Percentiles rank a stretch among this genome's conserved stretches.
phyloP scores from a whole-genome alignment of 2,888 invertebrate species.

The Podabrus alpinus region DNA sequence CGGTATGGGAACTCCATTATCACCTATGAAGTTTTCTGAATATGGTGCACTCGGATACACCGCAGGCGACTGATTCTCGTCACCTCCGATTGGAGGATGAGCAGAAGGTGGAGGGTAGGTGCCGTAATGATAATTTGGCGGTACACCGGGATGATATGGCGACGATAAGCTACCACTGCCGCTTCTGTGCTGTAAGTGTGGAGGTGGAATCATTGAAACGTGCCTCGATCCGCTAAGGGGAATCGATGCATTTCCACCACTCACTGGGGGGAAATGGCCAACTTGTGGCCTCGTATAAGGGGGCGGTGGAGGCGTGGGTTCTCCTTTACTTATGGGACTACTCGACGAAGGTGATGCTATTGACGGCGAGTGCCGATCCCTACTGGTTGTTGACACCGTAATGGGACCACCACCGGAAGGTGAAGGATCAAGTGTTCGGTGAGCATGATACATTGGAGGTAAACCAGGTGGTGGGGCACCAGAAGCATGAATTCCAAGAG shows the following conservation, averaged over 20 bases:
- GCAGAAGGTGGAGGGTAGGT: slow-evolving; percentile 53
- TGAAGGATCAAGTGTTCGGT: slow-evolving; percentile 60
- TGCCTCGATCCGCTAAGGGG: slow-evolving; percentile 8
- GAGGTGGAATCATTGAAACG: slow-evolving; percentile 10
- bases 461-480: slow-evolving; percentile 34
- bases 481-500: slow-evolving; percentile 35
- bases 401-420: slow-evolving; percentile 61
- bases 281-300: slow-evolving; percentile 52
- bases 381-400: slow-evolving; percentile 44
- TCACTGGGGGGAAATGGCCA: slow-evolving; percentile 45
- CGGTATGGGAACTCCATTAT: slow-evolving; percentile 28
- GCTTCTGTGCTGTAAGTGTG: slow-evolving; percentile 32
- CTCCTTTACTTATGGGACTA: slow-evolving; percentile 47
- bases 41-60: slow-evolving; percentile 55
- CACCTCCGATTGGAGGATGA: slow-evolving; percentile 50
- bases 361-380: slow-evolving; percentile 46
- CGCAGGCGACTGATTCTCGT: slow-evolving; percentile 50
- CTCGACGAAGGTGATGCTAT: slow-evolving; percentile 53
- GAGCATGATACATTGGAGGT: slow-evolving; percentile 56
- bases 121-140: slow-evolving; percentile 56
- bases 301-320: slow-evolving; percentile 42
- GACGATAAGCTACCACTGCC: slow-evolving; percentile 48
- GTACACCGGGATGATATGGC: slow-evolving; percentile 57
- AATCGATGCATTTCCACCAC: slow-evolving; percentile 25
- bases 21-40: slow-evolving; percentile 39